These are phyloP conservation scores for Magallana angulata DNA, from an alignment of 1,140 invertebrate genomes.

Conservation along the genomic window DNA sequence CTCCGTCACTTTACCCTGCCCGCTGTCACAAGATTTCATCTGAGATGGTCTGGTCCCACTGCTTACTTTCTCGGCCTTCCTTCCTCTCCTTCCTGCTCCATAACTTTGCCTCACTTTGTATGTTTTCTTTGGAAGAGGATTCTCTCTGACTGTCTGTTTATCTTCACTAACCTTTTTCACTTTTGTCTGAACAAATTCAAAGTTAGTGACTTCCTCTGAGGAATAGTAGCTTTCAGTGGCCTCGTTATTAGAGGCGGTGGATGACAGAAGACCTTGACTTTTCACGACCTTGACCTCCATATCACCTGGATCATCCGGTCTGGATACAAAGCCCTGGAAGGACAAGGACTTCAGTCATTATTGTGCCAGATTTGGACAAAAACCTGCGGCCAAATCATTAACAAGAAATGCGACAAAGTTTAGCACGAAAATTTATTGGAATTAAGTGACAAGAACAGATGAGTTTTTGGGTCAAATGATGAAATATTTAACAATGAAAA, in stretches of 20 bases:
- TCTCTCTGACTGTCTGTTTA: background rate
- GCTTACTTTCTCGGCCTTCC: background rate
- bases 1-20: constrained; percentile 33
- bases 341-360: constrained; percentile 47
- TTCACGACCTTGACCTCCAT: constrained; percentile 54
- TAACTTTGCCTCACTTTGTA: background rate
- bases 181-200: constrained; percentile 21
- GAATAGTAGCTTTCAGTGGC: background rate
- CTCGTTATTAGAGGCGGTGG: background rate
- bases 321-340: constrained; percentile 46
- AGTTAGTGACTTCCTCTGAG: background rate
- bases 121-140: background rate
- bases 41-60: background rate
- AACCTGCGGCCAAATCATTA: background rate
- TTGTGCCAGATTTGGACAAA: background rate
- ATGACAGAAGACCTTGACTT: constrained; percentile 41
- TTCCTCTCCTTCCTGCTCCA: constrained; percentile 4
- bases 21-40: constrained; percentile 1
- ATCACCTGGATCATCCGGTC: constrained; percentile 12
- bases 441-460: no score
- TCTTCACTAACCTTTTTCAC: constrained; percentile 28
- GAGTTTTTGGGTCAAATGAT: no score
- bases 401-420: background rate
- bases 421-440: background rate
- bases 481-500: no score